Percentiles rank a stretch among this genome's conserved stretches.
Evolutionary conservation across 1,140 invertebrate species (phyloP).

Genomic region (Frieseomelitta varia): DNA sequence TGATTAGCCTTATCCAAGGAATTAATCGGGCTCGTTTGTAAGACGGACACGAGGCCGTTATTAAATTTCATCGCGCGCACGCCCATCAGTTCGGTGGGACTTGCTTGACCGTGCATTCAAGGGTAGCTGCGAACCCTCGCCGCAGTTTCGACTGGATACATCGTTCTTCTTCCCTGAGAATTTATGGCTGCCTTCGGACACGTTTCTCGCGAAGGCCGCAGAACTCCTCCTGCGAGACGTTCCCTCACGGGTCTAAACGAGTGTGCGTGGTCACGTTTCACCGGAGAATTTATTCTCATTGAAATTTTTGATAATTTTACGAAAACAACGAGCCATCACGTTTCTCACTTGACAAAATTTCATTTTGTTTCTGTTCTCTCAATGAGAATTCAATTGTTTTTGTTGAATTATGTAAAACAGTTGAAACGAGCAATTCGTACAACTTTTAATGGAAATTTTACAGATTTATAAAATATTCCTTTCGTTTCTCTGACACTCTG

Average conservation of each 20-base stretch:
- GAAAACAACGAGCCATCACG: not conserved
- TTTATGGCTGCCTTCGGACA: conserved; percentile 13
- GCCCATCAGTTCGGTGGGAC: not conserved
- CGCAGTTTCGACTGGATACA: not conserved
- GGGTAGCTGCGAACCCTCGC: conserved; percentile 6
- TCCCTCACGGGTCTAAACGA: not conserved
- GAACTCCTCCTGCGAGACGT: not conserved
- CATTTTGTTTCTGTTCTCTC: too few relatives aligned
- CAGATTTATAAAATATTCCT: too few relatives aligned
- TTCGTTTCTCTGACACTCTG: too few relatives aligned
- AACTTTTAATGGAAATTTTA: too few relatives aligned
- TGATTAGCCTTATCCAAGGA: conserved; percentile 55
- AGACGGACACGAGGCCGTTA: conserved; percentile 28
- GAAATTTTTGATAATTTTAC: not conserved
- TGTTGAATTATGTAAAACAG: too few relatives aligned
- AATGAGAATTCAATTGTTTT: too few relatives aligned
- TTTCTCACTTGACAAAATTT: too few relatives aligned
- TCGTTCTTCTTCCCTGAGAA: not conserved
- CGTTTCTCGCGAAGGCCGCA: not conserved
- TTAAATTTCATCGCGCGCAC: conserved; percentile 51
- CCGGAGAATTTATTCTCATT: not conserved
- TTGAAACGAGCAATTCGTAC: too few relatives aligned
- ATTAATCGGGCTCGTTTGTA: conserved; percentile 48
- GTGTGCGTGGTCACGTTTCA: not conserved
- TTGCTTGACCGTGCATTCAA: not conserved